A percentile compares a stretch with the other conserved stretches of the same genome.
These are phyloP conservation scores for Phainopepla nitens DNA, from an alignment of 2,113 vertebrate genomes.

Conservation along the genomic window DNA sequence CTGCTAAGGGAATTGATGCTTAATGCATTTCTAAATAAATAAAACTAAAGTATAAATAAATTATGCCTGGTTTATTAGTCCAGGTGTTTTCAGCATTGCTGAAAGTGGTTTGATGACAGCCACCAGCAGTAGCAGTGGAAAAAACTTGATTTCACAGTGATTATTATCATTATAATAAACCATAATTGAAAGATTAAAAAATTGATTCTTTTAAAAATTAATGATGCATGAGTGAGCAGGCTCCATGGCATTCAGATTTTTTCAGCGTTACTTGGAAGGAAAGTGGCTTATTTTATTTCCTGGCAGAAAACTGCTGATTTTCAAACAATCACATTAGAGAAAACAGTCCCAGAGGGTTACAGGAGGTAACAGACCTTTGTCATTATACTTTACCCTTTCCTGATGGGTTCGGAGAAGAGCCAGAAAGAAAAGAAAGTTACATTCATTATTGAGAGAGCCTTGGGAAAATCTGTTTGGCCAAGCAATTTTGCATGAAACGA, in stretches of 20 bases:
- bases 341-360: conserved; percentile 44
- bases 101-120: conserved; percentile 26
- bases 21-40: conserved; percentile 48
- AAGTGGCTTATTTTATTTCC: conserved; percentile 42
- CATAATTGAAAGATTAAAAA: conserved; percentile 65
- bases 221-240: conserved; percentile 23
- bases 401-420: conserved; percentile 47
- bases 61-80: conserved; percentile 56
- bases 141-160: conserved; percentile 8
- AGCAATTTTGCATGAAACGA: conserved; percentile 48
- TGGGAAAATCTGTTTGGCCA: conserved; percentile 52
- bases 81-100: conserved; percentile 35
- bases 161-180: conserved; percentile 49
- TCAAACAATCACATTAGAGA: conserved; percentile 38
- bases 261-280: conserved; percentile 24
- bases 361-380: conserved; percentile 39
- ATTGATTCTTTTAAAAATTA: conserved; percentile 70
- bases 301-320: conserved; percentile 46
- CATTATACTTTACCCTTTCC: conserved; percentile 48
- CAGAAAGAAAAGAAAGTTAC: conserved; percentile 47
- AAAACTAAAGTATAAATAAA: conserved; percentile 58
- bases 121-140: neutral
- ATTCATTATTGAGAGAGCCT: conserved; percentile 43
- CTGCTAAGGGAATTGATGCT: conserved; percentile 24
- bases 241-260: conserved; percentile 10